phyloP scores from a whole-genome alignment of 2,888 invertebrate genomes.

The Rhimphoctona megacephalus region DNA sequence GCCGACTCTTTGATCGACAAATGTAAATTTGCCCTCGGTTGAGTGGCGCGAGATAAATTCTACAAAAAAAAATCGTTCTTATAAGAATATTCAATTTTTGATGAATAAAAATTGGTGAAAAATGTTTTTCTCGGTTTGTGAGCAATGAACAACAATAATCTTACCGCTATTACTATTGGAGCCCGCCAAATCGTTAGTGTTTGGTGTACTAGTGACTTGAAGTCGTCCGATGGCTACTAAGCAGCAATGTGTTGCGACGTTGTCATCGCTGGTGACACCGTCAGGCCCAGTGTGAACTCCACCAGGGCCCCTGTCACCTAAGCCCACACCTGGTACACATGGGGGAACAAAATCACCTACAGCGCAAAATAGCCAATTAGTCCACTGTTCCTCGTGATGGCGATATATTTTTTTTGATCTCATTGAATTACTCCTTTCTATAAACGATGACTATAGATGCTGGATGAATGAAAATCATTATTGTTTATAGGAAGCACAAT shows the following conservation, averaged over 20 bases:
- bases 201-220: conserved; percentile 98
- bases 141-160: conserved; percentile 43
- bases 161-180: conserved; percentile 90
- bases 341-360: conserved; percentile 85
- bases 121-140: neutral
- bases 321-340: conserved; percentile 86
- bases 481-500: neutral
- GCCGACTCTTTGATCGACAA: conserved; percentile 98
- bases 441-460: neutral
- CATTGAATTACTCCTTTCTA: neutral
- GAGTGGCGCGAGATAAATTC: conserved; percentile 99
- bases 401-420: conserved; percentile 55
- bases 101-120: neutral
- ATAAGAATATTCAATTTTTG: neutral
- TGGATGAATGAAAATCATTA: neutral
- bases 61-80: conserved; percentile 78
- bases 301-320: conserved; percentile 85
- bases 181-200: conserved; percentile 94
- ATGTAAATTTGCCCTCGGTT: conserved; percentile 98
- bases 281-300: conserved; percentile 90
- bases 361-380: conserved; percentile 85
- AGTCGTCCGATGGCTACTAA: conserved; percentile 99
- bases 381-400: conserved; percentile 73
- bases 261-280: conserved; percentile 89
- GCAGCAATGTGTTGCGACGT: conserved; percentile 95